Conservation (phyloP, 1,140 invertebrate genomes). For the Trichonephila clavipes region DNA sequence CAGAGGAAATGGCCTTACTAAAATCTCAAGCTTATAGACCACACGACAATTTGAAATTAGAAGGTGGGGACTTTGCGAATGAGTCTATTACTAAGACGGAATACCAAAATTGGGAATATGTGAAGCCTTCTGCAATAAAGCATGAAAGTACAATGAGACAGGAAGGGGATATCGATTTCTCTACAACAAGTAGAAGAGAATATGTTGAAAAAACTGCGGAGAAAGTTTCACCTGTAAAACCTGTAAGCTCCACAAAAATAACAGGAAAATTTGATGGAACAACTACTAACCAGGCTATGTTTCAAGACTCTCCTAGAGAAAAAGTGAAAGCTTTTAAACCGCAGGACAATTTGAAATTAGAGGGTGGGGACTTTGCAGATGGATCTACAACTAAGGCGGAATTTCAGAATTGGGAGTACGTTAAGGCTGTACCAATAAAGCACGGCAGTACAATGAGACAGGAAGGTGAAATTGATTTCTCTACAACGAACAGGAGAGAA, state of each 20-base stretch:
- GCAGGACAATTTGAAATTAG: conserved; percentile 53
- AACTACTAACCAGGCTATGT: conserved; percentile 59
- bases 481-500: conserved; percentile 77
- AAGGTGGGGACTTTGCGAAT: neutral
- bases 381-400: conserved; percentile 57
- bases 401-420: conserved; percentile 44
- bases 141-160: conserved; percentile 71
- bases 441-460: conserved; percentile 79
- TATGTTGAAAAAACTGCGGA: conserved; percentile 51
- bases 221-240: conserved; percentile 14
- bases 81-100: conserved; percentile 23
- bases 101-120: conserved; percentile 20
- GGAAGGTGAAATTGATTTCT: conserved; percentile 81
- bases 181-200: conserved; percentile 80
- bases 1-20: conserved; percentile 55
- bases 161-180: conserved; percentile 80
- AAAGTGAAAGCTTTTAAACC: conserved; percentile 33
- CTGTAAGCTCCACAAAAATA: conserved; percentile 37
- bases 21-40: neutral
- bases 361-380: conserved; percentile 17
- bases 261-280: conserved; percentile 61
- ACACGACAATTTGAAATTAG: neutral
- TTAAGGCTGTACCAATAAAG: conserved; percentile 22
- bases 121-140: conserved; percentile 29
- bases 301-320: conserved; percentile 17